A percentile compares a stretch with the other conserved stretches of the same genome.
Conservation (phyloP, 2,888 invertebrate genomes). For the Dasysyrphus albostriatus region DNA sequence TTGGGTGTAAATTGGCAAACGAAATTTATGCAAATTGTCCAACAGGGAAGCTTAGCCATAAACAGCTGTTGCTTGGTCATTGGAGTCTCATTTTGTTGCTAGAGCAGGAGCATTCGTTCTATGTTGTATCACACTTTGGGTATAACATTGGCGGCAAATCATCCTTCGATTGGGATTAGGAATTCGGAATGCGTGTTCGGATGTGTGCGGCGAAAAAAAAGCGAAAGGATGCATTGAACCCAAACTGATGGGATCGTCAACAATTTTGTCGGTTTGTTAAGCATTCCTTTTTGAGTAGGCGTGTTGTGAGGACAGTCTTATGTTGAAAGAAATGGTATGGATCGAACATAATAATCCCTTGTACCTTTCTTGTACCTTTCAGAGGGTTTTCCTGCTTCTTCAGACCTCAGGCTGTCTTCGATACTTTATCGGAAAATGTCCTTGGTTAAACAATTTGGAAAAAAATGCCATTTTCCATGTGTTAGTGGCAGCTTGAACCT, state of each 20-base stretch:
- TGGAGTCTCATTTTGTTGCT: conserved; percentile 17
- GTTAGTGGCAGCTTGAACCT: too few relatives aligned
- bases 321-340: conserved; percentile 5
- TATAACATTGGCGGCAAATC: conserved; percentile 60
- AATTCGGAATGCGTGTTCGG: conserved; percentile 10
- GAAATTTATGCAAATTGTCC: conserved; percentile 75
- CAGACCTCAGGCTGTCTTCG: too few relatives aligned
- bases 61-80: conserved; percentile 36
- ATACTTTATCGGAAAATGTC: too few relatives aligned
- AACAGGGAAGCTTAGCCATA: conserved; percentile 61
- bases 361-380: too few relatives aligned
- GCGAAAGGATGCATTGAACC: conserved; percentile 67
- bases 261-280: conserved; percentile 53
- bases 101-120: neutral
- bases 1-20: conserved; percentile 75
- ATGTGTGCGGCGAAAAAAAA: conserved; percentile 51
- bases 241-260: conserved; percentile 51
- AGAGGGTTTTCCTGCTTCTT: too few relatives aligned
- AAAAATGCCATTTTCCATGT: too few relatives aligned
- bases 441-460: too few relatives aligned
- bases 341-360: neutral
- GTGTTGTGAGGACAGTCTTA: conserved; percentile 16
- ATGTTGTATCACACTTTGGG: conserved; percentile 32
- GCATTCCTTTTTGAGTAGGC: conserved; percentile 59
- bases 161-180: conserved; percentile 32